phyloP scores from a whole-genome alignment of 2,113 vertebrate genomes.

The Hirundichthys speculiger region DNA sequence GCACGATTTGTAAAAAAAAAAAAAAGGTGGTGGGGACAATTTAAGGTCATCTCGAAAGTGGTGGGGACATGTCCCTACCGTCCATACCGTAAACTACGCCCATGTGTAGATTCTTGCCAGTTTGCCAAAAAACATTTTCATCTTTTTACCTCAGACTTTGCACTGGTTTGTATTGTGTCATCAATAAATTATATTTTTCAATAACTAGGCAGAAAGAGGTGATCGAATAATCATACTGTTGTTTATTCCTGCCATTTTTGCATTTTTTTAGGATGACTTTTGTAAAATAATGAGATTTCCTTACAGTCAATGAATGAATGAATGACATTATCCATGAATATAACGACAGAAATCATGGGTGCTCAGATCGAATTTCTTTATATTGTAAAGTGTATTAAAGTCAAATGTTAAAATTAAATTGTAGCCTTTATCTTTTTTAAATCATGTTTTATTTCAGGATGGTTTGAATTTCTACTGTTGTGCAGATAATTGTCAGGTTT shows the following conservation, averaged over 20 bases:
- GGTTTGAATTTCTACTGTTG: no score
- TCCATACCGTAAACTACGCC: no score
- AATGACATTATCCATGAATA: constrained; percentile 27
- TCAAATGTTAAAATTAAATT: no score
- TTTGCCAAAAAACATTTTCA: background rate
- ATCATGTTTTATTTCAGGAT: no score
- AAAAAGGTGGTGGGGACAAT: no score
- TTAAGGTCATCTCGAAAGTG: no score
- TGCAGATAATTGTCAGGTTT: no score
- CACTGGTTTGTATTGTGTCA: constrained; percentile 3
- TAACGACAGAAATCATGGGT: constrained; percentile 31
- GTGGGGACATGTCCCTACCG: no score
- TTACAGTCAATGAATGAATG: constrained; percentile 3
- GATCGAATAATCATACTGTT: background rate
- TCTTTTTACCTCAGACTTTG: constrained; percentile 35
- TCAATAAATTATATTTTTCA: constrained; percentile 17
- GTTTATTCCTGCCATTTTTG: background rate
- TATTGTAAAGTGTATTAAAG: no score
- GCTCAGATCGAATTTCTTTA: background rate
- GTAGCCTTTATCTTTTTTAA: no score
- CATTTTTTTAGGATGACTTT: constrained; percentile 15
- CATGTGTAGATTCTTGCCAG: no score
- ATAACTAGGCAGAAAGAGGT: background rate
- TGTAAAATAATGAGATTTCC: constrained; percentile 34
- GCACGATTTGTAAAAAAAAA: no score